A percentile compares a stretch with the other conserved stretches of the same genome.
Evolutionary conservation across 2,888 invertebrate species (phyloP).

Genomic region (Luperina nickerlii): DNA sequence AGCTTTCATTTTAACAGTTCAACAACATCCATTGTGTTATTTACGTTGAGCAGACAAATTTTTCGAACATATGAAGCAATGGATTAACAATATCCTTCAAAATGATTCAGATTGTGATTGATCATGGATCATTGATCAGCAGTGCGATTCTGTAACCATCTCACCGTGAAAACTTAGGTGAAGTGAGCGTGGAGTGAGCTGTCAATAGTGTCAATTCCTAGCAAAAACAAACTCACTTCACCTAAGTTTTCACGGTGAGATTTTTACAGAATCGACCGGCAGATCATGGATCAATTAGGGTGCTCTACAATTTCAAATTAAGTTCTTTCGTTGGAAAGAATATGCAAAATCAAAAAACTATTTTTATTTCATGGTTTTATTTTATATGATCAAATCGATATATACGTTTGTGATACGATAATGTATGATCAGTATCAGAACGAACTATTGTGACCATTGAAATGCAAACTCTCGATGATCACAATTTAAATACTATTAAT

Average conservation of each 20-base stretch:
- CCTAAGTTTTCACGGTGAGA: too few species aligned
- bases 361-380: not conserved
- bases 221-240: too few species aligned
- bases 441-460: not conserved
- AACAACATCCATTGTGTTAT: not conserved
- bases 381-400: not conserved
- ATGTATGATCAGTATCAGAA: not conserved
- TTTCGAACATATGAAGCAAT: not conserved
- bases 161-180: too few species aligned
- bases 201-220: too few species aligned
- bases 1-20: not conserved
- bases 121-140: too few species aligned
- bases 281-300: too few species aligned
- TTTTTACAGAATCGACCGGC: too few species aligned
- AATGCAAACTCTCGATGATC: slow-evolving; percentile 9
- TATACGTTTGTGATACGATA: not conserved
- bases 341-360: too few species aligned
- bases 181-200: too few species aligned
- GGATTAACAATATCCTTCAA: not conserved
- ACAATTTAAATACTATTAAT: slow-evolving; percentile 15
- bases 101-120: not conserved
- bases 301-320: not conserved
- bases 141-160: too few species aligned
- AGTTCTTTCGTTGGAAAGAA: not conserved
- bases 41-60: not conserved